Base-by-base conservation (phyloP, 2,113 vertebrate species). In the Nerophis ophidion region DNA sequence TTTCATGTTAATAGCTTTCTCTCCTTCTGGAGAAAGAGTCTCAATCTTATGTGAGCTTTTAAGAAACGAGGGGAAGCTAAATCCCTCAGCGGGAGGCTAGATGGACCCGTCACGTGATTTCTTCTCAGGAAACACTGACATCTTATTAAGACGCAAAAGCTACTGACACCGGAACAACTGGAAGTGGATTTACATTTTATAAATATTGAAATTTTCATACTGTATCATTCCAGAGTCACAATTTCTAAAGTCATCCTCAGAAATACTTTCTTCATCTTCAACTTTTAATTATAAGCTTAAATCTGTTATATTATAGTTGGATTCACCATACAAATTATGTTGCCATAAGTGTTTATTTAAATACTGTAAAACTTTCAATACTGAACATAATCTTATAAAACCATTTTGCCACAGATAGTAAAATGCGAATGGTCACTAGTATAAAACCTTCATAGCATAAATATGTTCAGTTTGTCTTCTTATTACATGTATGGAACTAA, bases 51-150 rank as follows among this genome's bases (percentile, higher is more conserved):
- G 11, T 48, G 49, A 51, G 61, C 60, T 70, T 67, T 70, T 61
- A 54, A 33, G 50, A 33, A 74, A 63, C 35, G 42, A 63, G 68
- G 53, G 48, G 52, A 7, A 38, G 48, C 63, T 76, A 77, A 75
- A 77, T 81, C 63, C 40, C 70, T 45, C 65, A 7, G 57, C 48
- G 64, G 67, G 79, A 59, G 45, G 59, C 64, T 68, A 63, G 74
- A 71, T 58, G 61, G 51, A 59, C 73, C 66, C 58, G 68, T 79
- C 76, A 74, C 45, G 68, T 38, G 10, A 79, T 69, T 73, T 57
- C 74, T 65, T 65, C 48, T 49, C 67, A 60, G 61, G 44, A 60
- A 72, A 65, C 58, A 66, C 50, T 66, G 72, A 72, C 65, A 63
- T 74, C 60, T 75, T 70, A 74, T 68, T 80, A 74, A 64, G 53